These are phyloP conservation scores for Anabas testudineus DNA, from an alignment of 2,797 vertebrate species.

Conservation along the genomic window DNA sequence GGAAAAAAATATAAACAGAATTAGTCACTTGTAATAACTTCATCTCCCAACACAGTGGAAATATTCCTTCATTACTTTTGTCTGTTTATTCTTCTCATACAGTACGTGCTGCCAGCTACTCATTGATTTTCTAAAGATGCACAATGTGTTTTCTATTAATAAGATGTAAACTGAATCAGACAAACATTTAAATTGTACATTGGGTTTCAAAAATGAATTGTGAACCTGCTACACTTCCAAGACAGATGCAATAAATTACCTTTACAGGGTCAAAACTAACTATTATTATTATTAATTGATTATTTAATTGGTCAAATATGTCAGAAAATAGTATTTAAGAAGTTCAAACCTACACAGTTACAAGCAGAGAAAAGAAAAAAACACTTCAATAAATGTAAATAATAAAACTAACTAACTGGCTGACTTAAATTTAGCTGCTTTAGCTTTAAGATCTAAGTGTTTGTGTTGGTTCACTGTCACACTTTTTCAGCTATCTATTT, in stretches of 20 bases:
- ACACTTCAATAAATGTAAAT: neutral
- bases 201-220: conserved; percentile 5
- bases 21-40: conserved; percentile 43
- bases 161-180: neutral
- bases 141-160: neutral
- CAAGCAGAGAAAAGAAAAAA: neutral
- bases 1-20: conserved; percentile 38
- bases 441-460: conserved; percentile 4
- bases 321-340: too few relatives aligned
- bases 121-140: neutral
- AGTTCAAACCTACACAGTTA: too few relatives aligned
- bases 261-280: too few relatives aligned
- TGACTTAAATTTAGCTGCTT: conserved; percentile 4
- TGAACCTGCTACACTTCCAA: neutral
- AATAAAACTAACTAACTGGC: neutral
- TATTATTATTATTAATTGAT: too few relatives aligned
- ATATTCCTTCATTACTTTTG: conserved; percentile 44
- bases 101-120: neutral
- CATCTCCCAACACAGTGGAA: conserved; percentile 44
- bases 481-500: neutral
- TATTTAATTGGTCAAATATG: too few relatives aligned
- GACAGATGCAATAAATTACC: neutral
- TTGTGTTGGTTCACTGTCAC: conserved; percentile 4
- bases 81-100: conserved; percentile 23
- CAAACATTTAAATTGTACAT: neutral